Conservation (phyloP, 2,888 invertebrate species). For the Drosophila koepferae region DNA sequence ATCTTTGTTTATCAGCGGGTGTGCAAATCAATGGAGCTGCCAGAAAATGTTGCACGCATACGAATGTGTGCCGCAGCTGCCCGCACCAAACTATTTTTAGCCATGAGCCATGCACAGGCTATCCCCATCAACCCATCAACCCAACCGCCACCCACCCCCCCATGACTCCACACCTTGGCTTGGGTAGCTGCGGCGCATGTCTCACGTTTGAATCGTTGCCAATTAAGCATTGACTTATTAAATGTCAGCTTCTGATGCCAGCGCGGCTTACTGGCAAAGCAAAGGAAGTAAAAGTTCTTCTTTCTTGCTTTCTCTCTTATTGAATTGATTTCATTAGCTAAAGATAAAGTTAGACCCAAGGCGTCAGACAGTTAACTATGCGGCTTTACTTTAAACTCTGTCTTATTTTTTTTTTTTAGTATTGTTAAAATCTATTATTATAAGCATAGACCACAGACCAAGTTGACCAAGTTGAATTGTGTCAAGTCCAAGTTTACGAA, state of each 20-base stretch:
- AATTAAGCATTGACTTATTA: conserved; percentile 12
- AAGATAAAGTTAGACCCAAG: too few species aligned
- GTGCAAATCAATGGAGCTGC: conserved; percentile 41
- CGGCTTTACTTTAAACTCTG: too few species aligned
- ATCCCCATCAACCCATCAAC: neutral
- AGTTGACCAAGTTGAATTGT: neutral
- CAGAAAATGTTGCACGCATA: conserved; percentile 23
- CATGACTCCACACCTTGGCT: neutral
- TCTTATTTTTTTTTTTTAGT: neutral
- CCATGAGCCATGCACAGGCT: neutral
- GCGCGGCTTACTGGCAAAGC: neutral
- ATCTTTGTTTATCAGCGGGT: neutral
- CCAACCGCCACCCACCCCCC: neutral
- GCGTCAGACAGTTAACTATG: neutral
- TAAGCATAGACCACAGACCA: neutral
- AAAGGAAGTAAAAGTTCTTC: neutral
- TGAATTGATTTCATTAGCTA: neutral
- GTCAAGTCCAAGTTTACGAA: neutral
- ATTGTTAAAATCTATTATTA: neutral
- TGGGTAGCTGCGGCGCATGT: neutral
- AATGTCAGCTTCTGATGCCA: conserved; percentile 3
- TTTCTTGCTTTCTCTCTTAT: too few species aligned
- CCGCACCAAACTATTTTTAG: conserved; percentile 29
- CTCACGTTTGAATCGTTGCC: neutral
- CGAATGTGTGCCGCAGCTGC: conserved; percentile 13